Evolutionary conservation across 2,797 vertebrate genomes (phyloP).

Genomic region (Antennarius maculatus): DNA sequence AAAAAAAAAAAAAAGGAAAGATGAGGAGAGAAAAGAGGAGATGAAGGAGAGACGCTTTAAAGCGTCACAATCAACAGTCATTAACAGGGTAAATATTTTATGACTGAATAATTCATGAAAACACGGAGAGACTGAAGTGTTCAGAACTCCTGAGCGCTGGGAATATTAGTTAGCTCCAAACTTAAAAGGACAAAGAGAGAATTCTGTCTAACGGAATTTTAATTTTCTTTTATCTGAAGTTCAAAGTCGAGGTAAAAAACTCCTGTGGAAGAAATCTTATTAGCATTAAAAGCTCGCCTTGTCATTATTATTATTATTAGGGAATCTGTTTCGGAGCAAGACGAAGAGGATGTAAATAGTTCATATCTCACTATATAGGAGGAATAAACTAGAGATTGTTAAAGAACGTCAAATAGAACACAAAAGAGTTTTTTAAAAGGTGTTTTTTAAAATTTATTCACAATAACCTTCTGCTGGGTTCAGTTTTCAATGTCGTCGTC

Average conservation of each 20-base stretch:
- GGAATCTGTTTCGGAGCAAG: not conserved
- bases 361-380: not conserved
- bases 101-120: constrained; percentile 17
- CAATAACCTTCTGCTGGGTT: constrained; percentile 60
- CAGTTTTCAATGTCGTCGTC: constrained; percentile 39
- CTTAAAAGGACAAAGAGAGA: not conserved
- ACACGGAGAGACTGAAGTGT: constrained; percentile 1
- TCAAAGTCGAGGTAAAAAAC: constrained; percentile 9
- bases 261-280: constrained; percentile 3
- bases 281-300: not conserved
- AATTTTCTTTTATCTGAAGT: not conserved
- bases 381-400: constrained; percentile 2
- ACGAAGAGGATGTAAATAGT: constrained; percentile 3
- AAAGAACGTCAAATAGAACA: not conserved
- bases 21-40: not conserved
- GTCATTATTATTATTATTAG: too few species aligned
- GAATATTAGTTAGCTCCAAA: not conserved
- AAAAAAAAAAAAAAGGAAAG: not conserved
- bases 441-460: constrained; percentile 59
- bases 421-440: constrained; percentile 4
- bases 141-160: not conserved
- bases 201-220: not conserved
- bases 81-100: constrained; percentile 15
- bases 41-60: too few species aligned
- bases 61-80: constrained; percentile 4